Evolutionary conservation across 2,113 vertebrate genomes (phyloP).

Genomic region (Chlamydotis undulata): DNA sequence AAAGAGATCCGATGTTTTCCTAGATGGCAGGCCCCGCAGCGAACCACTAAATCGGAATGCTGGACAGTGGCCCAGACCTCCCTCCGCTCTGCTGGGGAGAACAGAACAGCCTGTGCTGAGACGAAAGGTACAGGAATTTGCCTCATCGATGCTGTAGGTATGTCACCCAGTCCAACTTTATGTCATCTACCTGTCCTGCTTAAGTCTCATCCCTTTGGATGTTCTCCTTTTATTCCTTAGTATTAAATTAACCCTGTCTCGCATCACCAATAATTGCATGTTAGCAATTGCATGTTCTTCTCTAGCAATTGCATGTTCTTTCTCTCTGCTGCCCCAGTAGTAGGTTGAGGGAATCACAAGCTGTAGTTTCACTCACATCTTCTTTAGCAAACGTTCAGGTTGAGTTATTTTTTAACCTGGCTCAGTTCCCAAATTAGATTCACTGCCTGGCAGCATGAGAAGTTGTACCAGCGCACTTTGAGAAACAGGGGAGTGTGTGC

Average conservation of each 20-base stretch:
- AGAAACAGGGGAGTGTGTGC: background rate
- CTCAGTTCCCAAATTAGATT: conserved; percentile 12
- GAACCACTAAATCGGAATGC: background rate
- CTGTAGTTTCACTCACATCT: background rate
- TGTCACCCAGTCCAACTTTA: background rate
- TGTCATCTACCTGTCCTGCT: background rate
- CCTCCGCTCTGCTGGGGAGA: background rate
- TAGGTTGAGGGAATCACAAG: background rate
- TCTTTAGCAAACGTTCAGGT: background rate
- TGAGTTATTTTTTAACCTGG: conserved; percentile 43
- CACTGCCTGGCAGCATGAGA: background rate
- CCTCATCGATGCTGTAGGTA: background rate
- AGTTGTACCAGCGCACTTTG: background rate
- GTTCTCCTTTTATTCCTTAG: background rate
- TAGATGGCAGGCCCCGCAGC: background rate
- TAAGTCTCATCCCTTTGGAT: background rate
- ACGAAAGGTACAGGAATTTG: background rate
- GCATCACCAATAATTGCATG: background rate
- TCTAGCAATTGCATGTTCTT: background rate
- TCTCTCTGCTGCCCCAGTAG: background rate
- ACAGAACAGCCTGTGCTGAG: background rate
- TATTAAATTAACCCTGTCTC: background rate
- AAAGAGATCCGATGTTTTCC: background rate
- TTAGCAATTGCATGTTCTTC: background rate
- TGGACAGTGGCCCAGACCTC: background rate